A percentile compares a stretch with the other conserved stretches of the same genome.
Evolutionary conservation across 2,113 vertebrate species (phyloP).

Genomic region (Orthonyx spaldingii): DNA sequence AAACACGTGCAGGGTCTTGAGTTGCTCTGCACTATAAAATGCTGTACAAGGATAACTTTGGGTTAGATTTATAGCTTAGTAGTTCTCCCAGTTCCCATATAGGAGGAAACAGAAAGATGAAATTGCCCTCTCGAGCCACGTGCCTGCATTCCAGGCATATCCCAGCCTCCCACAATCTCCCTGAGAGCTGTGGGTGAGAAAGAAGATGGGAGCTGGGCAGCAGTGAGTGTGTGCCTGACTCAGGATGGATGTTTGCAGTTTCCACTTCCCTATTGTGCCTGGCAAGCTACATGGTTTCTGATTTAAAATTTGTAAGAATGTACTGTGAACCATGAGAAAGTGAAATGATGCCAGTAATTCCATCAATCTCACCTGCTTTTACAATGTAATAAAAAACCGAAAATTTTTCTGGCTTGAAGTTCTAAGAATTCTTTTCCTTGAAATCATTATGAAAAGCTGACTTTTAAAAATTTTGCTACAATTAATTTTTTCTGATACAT

Average conservation of each 20-base stretch:
- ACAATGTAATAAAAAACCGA: neutral
- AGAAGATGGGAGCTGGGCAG: neutral
- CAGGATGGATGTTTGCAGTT: neutral
- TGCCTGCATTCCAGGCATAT: constrained; percentile 12
- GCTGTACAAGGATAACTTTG: neutral
- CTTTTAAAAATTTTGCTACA: neutral
- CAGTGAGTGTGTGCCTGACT: neutral
- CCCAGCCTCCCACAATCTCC: neutral
- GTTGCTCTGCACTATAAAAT: neutral
- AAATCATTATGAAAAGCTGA: neutral
- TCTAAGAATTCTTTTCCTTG: neutral
- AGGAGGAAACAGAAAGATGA: neutral
- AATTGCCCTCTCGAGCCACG: neutral
- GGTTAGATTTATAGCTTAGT: neutral
- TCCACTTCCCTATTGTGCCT: neutral
- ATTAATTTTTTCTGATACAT: neutral
- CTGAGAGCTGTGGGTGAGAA: neutral
- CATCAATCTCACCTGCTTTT: neutral
- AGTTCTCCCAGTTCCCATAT: neutral
- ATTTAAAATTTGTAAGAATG: neutral
- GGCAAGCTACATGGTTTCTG: neutral
- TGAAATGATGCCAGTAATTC: neutral
- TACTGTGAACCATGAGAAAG: neutral
- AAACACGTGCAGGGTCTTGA: neutral
- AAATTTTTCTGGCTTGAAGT: neutral